A percentile compares a stretch with the other conserved stretches of the same genome.
Evolutionary conservation across 2,113 vertebrate genomes (phyloP).

Genomic region (Rostratula benghalensis): DNA sequence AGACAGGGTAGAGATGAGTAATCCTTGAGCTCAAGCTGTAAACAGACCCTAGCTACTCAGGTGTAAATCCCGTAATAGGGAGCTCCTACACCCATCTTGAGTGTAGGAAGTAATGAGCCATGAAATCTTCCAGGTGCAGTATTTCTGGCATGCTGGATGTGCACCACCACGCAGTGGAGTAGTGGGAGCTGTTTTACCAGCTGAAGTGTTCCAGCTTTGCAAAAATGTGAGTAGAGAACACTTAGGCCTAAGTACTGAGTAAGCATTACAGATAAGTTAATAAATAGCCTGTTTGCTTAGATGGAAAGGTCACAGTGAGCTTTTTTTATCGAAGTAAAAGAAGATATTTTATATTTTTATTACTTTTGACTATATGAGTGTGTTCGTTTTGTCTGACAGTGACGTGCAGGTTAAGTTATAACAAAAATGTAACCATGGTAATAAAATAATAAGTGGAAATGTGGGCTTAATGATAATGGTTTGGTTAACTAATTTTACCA

Average conservation of each 20-base stretch:
- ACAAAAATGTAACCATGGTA: background rate
- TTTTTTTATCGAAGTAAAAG: background rate
- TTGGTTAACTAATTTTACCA: background rate
- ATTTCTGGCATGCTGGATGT: background rate
- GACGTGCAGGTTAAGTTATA: background rate
- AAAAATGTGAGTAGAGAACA: background rate
- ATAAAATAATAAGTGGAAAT: background rate
- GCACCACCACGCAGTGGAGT: background rate
- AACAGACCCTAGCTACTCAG: background rate
- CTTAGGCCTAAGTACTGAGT: background rate
- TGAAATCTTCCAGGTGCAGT: background rate
- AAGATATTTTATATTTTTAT: background rate
- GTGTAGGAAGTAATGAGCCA: background rate
- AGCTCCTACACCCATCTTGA: background rate
- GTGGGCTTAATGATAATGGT: background rate
- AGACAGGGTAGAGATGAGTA: background rate
- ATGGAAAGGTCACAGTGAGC: background rate
- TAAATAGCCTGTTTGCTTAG: background rate
- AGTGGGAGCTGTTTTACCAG: background rate
- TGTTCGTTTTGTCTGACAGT: background rate
- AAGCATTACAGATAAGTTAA: background rate
- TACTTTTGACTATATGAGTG: background rate
- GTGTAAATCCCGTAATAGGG: background rate
- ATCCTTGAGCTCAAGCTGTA: background rate
- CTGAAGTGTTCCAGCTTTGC: background rate